Evolutionary conservation across 2,797 vertebrate species (phyloP).

Genomic region (Pseudochaenichthys georgianus): DNA sequence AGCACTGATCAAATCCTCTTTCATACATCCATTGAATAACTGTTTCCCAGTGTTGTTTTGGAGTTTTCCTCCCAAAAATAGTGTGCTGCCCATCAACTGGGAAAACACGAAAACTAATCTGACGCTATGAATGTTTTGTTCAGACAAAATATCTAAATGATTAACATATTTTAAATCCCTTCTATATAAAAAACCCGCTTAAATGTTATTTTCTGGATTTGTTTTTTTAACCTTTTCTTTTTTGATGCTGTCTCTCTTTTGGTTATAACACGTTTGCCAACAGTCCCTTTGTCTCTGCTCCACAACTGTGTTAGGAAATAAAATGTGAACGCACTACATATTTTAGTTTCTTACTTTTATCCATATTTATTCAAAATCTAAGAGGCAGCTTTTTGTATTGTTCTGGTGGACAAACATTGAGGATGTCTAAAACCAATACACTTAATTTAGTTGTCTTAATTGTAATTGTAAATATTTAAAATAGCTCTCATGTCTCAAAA

Average conservation of each 20-base stretch:
- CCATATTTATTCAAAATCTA: neutral
- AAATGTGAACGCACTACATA: neutral
- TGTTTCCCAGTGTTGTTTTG: slow-evolving; percentile 26
- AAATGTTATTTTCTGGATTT: neutral
- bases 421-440: neutral
- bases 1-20: slow-evolving; percentile 74
- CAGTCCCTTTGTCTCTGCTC: neutral
- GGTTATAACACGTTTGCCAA: neutral
- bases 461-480: too few species aligned
- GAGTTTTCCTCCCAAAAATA: slow-evolving; percentile 22
- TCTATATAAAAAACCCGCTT: neutral
- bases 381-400: neutral
- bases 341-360: neutral
- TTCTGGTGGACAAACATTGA: neutral
- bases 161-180: neutral
- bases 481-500: too few species aligned
- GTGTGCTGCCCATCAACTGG: slow-evolving; percentile 5
- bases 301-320: neutral
- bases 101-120: slow-evolving; percentile 34
- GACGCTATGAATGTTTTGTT: neutral
- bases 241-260: neutral
- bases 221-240: neutral
- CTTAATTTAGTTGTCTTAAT: too few species aligned
- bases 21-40: slow-evolving; percentile 54
- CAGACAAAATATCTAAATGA: neutral